Evolutionary conservation across 2,888 invertebrate genomes (phyloP).

Genomic region (Chironomus riparius): DNA sequence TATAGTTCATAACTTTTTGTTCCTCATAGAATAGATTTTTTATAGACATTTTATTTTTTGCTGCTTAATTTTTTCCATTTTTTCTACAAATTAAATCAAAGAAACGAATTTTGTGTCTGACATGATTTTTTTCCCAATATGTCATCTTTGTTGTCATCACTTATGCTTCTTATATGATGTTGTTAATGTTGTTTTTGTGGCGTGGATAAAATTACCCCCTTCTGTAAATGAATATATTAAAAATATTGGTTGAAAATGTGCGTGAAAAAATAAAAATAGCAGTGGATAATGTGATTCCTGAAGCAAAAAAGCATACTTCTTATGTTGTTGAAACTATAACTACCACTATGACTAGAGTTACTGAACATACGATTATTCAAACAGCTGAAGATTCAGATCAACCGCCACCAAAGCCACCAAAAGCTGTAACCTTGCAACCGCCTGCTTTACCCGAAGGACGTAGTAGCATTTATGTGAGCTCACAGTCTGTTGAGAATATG

Average conservation of each 20-base stretch:
- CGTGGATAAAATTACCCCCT: background rate
- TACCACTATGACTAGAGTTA: slow-evolving; percentile 55
- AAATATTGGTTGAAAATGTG: background rate
- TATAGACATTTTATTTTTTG: too few species aligned
- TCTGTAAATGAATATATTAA: background rate
- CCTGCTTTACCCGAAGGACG: slow-evolving; percentile 16
- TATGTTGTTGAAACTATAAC: slow-evolving; percentile 55
- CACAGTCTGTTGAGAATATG: slow-evolving; percentile 25
- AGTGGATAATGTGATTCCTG: background rate
- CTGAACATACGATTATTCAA: slow-evolving; percentile 52
- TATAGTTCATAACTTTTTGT: too few species aligned
- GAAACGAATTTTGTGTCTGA: too few species aligned
- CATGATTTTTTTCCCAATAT: too few species aligned
- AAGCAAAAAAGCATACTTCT: slow-evolving; percentile 39
- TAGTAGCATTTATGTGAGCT: slow-evolving; percentile 6
- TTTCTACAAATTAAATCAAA: too few species aligned
- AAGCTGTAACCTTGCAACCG: slow-evolving; percentile 15
- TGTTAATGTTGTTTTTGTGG: background rate
- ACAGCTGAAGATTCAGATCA: slow-evolving; percentile 40
- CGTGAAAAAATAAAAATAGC: background rate
- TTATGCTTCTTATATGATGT: background rate
- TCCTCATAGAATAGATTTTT: too few species aligned
- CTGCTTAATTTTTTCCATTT: too few species aligned
- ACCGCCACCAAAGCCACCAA: slow-evolving; percentile 19
- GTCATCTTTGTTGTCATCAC: too few species aligned